A percentile compares a stretch with the other conserved stretches of the same genome.
These are phyloP conservation scores for Ancistrus triradiatus DNA, from an alignment of 2,113 vertebrate genomes.

Conservation along the genomic window DNA sequence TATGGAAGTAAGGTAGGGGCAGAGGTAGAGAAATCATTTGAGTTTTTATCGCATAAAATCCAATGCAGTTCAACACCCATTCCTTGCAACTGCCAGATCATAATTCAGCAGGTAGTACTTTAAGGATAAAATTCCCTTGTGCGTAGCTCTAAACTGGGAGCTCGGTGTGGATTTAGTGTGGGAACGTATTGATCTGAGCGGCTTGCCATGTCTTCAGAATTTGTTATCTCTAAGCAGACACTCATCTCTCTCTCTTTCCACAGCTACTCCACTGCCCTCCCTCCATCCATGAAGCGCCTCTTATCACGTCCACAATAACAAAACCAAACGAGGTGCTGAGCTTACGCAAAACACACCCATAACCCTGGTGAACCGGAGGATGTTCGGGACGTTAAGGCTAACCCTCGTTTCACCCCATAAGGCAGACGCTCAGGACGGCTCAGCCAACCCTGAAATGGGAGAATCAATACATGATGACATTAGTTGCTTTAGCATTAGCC, in stretches of 20 bases:
- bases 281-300: not conserved
- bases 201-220: not conserved
- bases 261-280: not conserved
- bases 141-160: too few species aligned
- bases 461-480: conserved; percentile 64
- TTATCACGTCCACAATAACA: not conserved
- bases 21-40: too few species aligned
- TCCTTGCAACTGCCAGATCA: too few species aligned
- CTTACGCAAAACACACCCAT: not conserved
- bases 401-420: conserved; percentile 52
- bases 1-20: too few species aligned
- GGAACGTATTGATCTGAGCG: not conserved
- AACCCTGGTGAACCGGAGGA: not conserved
- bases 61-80: too few species aligned
- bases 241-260: not conserved
- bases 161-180: not conserved
- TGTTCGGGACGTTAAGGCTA: conserved; percentile 31
- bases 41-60: too few species aligned
- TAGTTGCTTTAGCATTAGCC: conserved; percentile 60
- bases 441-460: conserved; percentile 54
- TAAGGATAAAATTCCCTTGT: too few species aligned
- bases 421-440: conserved; percentile 35
- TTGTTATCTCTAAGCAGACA: not conserved
- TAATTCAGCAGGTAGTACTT: too few species aligned
- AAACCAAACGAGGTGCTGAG: not conserved